Evolutionary conservation across 2,113 vertebrate species (phyloP).

Genomic region (Megaleporinus macrocephalus): DNA sequence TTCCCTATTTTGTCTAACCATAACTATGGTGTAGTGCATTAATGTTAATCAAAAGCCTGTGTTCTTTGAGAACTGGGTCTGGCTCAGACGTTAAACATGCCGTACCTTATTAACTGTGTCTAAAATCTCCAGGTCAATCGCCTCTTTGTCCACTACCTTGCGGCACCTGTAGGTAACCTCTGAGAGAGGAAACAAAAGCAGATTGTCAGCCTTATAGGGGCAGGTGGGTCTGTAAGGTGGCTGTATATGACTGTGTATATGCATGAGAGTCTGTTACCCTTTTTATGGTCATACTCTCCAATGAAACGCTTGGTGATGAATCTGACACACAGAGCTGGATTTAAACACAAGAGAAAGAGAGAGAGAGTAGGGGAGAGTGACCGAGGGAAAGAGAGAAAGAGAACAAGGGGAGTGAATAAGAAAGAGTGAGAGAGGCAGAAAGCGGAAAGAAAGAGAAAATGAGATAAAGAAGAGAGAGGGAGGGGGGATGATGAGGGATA

Average conservation of each 20-base stretch:
- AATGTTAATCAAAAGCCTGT: neutral
- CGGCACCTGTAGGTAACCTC: constrained; percentile 77
- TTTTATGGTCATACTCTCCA: constrained; percentile 79
- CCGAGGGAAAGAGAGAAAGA: neutral
- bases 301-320: constrained; percentile 79
- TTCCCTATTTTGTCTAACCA: neutral
- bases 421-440: neutral
- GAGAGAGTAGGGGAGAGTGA: neutral
- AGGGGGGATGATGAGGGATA: no score
- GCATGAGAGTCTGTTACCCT: constrained; percentile 62
- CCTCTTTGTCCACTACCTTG: constrained; percentile 72
- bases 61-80: neutral
- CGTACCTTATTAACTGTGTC: constrained; percentile 72
- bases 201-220: constrained; percentile 20
- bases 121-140: constrained; percentile 76
- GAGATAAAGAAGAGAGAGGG: neutral
- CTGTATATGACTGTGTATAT: constrained; percentile 17
- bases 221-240: neutral
- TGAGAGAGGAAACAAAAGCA: constrained; percentile 49
- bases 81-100: neutral
- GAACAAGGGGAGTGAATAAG: neutral
- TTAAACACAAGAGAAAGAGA: constrained; percentile 40
- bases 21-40: neutral
- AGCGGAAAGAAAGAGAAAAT: neutral
- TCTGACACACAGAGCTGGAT: constrained; percentile 77